A percentile compares a stretch with the other conserved stretches of the same genome.
Evolutionary conservation across 2,888 invertebrate species (phyloP).

Genomic region (Agrochola macilenta): DNA sequence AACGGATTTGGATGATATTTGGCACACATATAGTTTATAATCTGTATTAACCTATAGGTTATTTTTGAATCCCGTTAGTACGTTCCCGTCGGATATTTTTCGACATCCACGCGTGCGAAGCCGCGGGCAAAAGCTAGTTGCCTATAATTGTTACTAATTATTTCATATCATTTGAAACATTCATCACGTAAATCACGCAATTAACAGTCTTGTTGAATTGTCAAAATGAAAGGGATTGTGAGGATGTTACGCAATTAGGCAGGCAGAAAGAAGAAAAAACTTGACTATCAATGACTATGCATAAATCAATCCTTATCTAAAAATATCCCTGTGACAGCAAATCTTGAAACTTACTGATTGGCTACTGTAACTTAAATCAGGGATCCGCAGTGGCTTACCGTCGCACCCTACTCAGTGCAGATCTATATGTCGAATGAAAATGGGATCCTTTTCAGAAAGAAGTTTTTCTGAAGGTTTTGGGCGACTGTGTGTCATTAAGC

Average conservation of each 20-base stretch:
- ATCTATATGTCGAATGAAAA: constrained; percentile 50
- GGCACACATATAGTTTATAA: no score
- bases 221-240: neutral
- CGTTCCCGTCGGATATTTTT: no score
- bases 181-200: neutral
- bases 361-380: constrained; percentile 47
- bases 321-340: neutral
- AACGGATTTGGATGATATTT: no score
- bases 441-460: constrained; percentile 33
- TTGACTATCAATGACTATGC: neutral
- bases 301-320: constrained; percentile 12
- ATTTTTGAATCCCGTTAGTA: no score
- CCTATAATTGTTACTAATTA: neutral
- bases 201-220: neutral
- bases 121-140: no score
- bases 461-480: constrained; percentile 32
- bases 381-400: constrained; percentile 40
- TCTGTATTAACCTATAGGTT: no score
- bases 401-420: constrained; percentile 43
- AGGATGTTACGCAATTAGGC: neutral
- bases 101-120: no score
- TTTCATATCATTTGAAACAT: neutral
- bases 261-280: neutral
- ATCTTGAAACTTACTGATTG: constrained; percentile 37
- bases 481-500: neutral